These are phyloP conservation scores for Mionectes macconnelli DNA, from an alignment of 2,113 vertebrate genomes.

Conservation along the genomic window DNA sequence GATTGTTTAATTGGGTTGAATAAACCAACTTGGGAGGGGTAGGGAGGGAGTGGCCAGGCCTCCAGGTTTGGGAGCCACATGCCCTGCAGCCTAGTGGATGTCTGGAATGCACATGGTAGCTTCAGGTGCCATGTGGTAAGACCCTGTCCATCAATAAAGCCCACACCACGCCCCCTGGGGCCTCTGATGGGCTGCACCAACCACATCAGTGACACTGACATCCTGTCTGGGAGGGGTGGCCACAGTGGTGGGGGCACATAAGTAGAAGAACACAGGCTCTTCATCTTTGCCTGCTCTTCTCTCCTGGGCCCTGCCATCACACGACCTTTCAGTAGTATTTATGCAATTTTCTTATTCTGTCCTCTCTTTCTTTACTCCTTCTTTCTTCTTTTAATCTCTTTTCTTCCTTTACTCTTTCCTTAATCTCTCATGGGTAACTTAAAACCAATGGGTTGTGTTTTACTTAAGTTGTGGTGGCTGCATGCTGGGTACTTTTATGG, in stretches of 20 bases:
- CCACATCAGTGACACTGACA: neutral
- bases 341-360: neutral
- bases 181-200: neutral
- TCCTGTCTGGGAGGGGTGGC: neutral
- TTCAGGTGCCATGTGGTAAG: too few relatives aligned
- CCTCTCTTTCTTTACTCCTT: neutral
- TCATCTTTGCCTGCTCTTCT: neutral
- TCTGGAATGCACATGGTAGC: neutral
- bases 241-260: neutral
- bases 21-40: neutral
- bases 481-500: neutral
- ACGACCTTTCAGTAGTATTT: neutral
- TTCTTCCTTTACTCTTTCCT: neutral
- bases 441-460: neutral
- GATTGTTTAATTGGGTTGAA: neutral
- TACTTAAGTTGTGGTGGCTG: neutral
- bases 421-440: neutral
- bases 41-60: neutral
- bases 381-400: neutral
- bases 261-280: neutral
- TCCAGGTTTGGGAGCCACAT: neutral
- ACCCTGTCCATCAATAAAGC: neutral
- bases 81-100: neutral
- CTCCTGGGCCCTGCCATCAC: neutral
- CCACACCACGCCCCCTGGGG: neutral